Evolutionary conservation across 2,113 vertebrate genomes (phyloP).

Genomic region (Sphyrna mokarran): DNA sequence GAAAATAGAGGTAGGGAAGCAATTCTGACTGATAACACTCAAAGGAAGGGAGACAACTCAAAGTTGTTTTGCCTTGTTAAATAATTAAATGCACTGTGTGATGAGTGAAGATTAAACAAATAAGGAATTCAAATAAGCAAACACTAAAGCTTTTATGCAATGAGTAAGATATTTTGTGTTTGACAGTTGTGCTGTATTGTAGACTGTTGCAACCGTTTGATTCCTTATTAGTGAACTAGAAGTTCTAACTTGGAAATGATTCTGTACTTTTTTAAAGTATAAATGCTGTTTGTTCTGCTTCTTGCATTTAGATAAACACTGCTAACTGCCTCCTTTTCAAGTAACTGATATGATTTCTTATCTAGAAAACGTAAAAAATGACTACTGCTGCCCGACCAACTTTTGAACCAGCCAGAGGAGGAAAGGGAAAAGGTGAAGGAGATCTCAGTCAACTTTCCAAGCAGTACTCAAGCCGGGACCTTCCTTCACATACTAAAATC

Average conservation of each 20-base stretch:
- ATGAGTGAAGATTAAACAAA: not conserved
- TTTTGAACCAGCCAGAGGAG: constrained; percentile 91
- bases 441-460: constrained; percentile 93
- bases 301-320: not conserved
- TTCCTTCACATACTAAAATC: constrained; percentile 94
- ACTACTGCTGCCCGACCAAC: constrained; percentile 94
- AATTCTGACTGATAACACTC: not conserved
- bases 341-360: constrained; percentile 13
- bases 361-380: constrained; percentile 62
- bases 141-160: not conserved
- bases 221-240: not conserved
- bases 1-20: too few relatives aligned
- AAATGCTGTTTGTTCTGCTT: not conserved
- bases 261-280: not conserved
- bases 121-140: not conserved
- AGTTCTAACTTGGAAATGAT: not conserved
- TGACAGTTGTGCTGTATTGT: not conserved
- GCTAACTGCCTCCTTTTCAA: not conserved
- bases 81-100: not conserved
- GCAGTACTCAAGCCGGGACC: constrained; percentile 92
- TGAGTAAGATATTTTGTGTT: not conserved
- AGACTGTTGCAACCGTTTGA: not conserved
- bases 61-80: not conserved
- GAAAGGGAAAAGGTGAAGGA: constrained; percentile 93
- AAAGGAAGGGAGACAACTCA: not conserved